A percentile compares a stretch with the other conserved stretches of the same genome.
phyloP scores from a whole-genome alignment of 2,797 vertebrate species.

The Neosilurus mollespiculum region DNA sequence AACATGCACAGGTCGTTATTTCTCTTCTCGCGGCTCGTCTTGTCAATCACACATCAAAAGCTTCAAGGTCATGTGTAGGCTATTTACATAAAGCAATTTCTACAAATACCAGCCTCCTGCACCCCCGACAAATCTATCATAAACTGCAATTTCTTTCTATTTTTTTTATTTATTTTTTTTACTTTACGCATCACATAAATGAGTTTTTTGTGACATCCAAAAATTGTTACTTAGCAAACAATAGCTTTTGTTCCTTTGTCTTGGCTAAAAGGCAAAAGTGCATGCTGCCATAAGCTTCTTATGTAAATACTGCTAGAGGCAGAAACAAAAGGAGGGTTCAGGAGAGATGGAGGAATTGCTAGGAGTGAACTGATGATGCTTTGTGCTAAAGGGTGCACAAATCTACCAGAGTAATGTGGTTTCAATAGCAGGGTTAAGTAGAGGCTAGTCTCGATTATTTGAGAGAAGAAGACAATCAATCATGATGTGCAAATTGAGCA shows the following conservation, averaged over 20 bases:
- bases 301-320: constrained; percentile 79
- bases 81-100: constrained; percentile 69
- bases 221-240: constrained; percentile 80
- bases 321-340: constrained; percentile 79
- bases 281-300: constrained; percentile 80
- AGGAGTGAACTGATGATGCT: constrained; percentile 56
- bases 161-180: constrained; percentile 36
- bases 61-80: constrained; percentile 66
- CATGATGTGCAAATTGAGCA: constrained; percentile 38
- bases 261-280: constrained; percentile 66
- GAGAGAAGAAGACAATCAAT: constrained; percentile 36
- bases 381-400: constrained; percentile 39
- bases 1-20: constrained; percentile 57
- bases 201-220: constrained; percentile 67
- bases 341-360: constrained; percentile 68
- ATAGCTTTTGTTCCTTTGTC: constrained; percentile 79
- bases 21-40: constrained; percentile 53
- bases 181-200: constrained; percentile 57
- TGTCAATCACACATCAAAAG: constrained; percentile 68
- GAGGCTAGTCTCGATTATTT: constrained; percentile 43
- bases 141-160: constrained; percentile 40
- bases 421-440: constrained; percentile 52
- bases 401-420: constrained; percentile 44
- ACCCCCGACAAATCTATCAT: constrained; percentile 49
- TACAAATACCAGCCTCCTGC: constrained; percentile 55